These are phyloP conservation scores for Ptychoptera albimana DNA, from an alignment of 2,888 invertebrate genomes.

Conservation along the genomic window DNA sequence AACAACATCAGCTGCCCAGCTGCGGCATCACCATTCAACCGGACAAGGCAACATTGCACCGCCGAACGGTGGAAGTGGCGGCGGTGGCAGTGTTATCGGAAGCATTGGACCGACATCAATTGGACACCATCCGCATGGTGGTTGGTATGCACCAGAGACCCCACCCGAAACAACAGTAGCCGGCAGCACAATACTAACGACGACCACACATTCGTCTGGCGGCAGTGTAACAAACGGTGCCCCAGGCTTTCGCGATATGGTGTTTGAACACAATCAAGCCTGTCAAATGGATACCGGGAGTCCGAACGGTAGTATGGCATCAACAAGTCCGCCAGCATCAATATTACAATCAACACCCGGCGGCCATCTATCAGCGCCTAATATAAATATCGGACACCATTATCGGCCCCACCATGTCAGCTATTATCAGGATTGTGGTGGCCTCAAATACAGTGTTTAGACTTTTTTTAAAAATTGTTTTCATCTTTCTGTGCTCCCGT, in stretches of 20 bases:
- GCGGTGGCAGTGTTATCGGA: not conserved
- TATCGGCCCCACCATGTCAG: conserved; percentile 25
- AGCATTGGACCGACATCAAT: not conserved
- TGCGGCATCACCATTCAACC: conserved; percentile 20
- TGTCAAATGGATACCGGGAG: conserved; percentile 32
- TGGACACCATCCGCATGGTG: conserved; percentile 20
- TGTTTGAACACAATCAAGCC: conserved; percentile 29
- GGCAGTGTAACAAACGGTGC: conserved; percentile 10
- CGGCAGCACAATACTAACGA: conserved; percentile 2
- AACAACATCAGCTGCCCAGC: conserved; percentile 16
- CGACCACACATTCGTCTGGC: conserved; percentile 7
- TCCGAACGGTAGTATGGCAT: conserved; percentile 30
- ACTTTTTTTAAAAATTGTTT: not conserved
- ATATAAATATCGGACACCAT: conserved; percentile 28
- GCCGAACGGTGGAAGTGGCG: not conserved
- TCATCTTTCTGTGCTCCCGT: too few species aligned
- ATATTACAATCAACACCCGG: conserved; percentile 17
- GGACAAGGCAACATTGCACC: conserved; percentile 19
- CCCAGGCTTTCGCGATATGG: conserved; percentile 25
- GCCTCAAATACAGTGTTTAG: conserved; percentile 30
- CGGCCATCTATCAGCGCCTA: conserved; percentile 24
- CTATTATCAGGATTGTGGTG: conserved; percentile 31
- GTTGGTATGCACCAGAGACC: conserved; percentile 32
- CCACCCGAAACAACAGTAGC: conserved; percentile 20
- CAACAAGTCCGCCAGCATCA: conserved; percentile 24